Percentiles rank a stretch among this genome's conserved stretches.
phyloP scores from a whole-genome alignment of 2,113 vertebrate species.

The Sitta europaea region DNA sequence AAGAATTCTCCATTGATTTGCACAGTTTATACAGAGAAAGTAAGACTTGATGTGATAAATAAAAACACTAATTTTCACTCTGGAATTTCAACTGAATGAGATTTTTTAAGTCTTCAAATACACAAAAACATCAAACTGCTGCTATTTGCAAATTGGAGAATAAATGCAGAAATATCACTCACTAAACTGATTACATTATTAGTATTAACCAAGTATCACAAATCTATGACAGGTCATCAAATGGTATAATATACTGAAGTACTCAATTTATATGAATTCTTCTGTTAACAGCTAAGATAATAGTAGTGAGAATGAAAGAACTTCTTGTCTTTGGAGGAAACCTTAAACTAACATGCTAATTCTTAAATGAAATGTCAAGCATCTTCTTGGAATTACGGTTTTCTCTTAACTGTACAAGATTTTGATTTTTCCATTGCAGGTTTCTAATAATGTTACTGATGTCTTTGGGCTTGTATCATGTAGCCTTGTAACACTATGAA shows the following conservation, averaged over 20 bases:
- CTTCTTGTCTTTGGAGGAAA: background rate
- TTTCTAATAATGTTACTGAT: background rate
- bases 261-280: background rate
- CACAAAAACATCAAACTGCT: background rate
- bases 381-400: background rate
- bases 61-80: background rate
- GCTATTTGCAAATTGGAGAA: background rate
- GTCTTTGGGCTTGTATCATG: background rate
- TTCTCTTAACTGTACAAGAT: background rate
- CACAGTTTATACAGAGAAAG: background rate
- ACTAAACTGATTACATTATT: background rate
- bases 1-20: background rate
- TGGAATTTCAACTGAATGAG: background rate
- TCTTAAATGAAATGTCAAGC: background rate
- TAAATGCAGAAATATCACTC: background rate
- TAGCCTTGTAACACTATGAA: background rate
- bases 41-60: background rate
- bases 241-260: background rate
- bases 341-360: background rate
- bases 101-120: background rate
- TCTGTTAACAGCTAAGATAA: background rate
- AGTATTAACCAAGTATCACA: background rate
- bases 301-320: background rate
- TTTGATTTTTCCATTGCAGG: background rate
- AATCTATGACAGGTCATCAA: background rate